Percentiles rank a stretch among this genome's conserved stretches.
phyloP scores from a whole-genome alignment of 2,888 invertebrate species.

The Ligdia adustata region DNA sequence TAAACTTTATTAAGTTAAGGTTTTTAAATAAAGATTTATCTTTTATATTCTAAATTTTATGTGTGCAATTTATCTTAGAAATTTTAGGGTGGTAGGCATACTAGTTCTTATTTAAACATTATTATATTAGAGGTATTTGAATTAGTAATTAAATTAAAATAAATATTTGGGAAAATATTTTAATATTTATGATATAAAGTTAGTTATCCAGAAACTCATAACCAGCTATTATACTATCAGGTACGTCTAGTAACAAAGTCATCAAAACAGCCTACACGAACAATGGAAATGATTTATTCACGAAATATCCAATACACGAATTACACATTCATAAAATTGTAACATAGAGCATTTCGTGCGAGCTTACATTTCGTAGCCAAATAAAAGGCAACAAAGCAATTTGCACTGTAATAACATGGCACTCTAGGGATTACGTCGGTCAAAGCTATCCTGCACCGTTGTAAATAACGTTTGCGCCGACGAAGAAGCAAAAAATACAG shows the following conservation, averaged over 20 bases:
- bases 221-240: background rate
- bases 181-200: no score
- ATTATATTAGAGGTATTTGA: no score
- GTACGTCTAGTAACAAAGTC: background rate
- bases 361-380: conserved; percentile 20
- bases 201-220: no score
- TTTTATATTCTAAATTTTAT: no score
- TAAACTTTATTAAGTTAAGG: no score
- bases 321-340: conserved; percentile 26
- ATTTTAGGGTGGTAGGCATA: no score
- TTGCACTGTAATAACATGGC: conserved; percentile 31
- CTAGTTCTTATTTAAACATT: no score
- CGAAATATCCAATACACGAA: conserved; percentile 14
- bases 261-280: background rate
- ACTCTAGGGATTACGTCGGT: conserved; percentile 33
- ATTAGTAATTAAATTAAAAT: no score
- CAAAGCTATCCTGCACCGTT: conserved; percentile 28
- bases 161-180: no score
- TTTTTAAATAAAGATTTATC: no score
- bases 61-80: no score
- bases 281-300: conserved; percentile 14
- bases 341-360: conserved; percentile 21
- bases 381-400: conserved; percentile 35
- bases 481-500: conserved; percentile 18
- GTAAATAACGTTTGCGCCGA: conserved; percentile 27